phyloP scores from a whole-genome alignment of 2,113 vertebrate genomes.

The Cnemophilus loriae region DNA sequence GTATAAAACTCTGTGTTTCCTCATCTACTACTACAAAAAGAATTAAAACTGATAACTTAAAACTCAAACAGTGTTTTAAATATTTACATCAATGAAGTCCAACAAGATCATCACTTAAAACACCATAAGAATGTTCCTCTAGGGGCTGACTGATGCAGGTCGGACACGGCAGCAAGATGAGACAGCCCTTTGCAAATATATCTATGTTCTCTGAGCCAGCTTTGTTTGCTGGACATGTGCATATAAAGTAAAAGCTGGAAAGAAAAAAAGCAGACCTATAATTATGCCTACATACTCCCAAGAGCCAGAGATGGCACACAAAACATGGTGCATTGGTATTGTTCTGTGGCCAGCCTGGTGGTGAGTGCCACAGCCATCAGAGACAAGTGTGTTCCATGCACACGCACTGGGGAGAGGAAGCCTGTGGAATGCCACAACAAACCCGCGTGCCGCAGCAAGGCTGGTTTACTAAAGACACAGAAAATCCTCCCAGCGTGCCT shows the following conservation, averaged over 20 bases:
- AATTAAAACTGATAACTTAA: constrained; percentile 10
- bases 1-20: not conserved
- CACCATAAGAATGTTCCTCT: not conserved
- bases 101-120: not conserved
- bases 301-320: not conserved
- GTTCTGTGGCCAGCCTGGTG: not conserved
- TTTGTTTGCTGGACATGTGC: not conserved
- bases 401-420: not conserved
- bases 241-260: not conserved
- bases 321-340: fast-evolving
- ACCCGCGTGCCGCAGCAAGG: constrained; percentile 6
- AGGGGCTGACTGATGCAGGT: not conserved
- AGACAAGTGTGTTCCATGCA: not conserved
- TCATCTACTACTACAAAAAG: not conserved
- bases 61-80: not conserved
- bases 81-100: not conserved
- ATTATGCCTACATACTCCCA: not conserved
- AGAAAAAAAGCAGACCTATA: constrained; percentile 1
- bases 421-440: constrained; percentile 57
- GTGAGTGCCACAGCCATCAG: not conserved
- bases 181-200: not conserved
- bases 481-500: not conserved
- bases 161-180: not conserved
- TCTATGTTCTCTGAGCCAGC: not conserved
- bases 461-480: constrained; percentile 50